Evolutionary conservation across 2,797 vertebrate species (phyloP).

Genomic region (Thaleichthys pacificus): DNA sequence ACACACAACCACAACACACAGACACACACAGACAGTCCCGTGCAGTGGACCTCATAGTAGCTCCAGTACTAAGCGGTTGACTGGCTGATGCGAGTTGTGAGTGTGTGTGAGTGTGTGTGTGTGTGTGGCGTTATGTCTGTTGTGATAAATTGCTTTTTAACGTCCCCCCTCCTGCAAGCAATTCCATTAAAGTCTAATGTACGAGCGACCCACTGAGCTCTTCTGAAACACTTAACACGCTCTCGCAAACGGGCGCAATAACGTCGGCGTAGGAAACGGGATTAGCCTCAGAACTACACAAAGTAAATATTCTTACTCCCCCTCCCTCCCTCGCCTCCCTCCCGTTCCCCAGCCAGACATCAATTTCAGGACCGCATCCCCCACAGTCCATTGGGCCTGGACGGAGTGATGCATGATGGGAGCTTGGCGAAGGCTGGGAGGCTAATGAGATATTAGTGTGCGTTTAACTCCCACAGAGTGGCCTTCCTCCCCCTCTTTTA

Average conservation of each 20-base stretch:
- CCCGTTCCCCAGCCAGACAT: conserved; percentile 23
- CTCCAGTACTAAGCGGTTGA: conserved; percentile 24
- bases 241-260: conserved; percentile 47
- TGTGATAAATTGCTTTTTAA: conserved; percentile 64
- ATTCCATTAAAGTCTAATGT: conserved; percentile 65
- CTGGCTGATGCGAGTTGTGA: conserved; percentile 5
- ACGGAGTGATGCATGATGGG: conserved; percentile 65
- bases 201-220: conserved; percentile 41
- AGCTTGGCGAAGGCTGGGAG: conserved; percentile 70
- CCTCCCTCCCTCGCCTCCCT: neutral
- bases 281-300: conserved; percentile 44
- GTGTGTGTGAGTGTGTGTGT: too few species aligned
- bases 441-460: conserved; percentile 91
- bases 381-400: conserved; percentile 45
- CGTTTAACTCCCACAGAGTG: conserved; percentile 81
- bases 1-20: neutral
- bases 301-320: conserved; percentile 57
- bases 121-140: too few species aligned
- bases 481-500: conserved; percentile 50
- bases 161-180: conserved; percentile 43
- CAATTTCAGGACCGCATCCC: conserved; percentile 39
- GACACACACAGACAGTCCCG: conserved; percentile 22
- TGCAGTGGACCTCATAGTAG: conserved; percentile 39
- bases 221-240: conserved; percentile 60
- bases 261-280: conserved; percentile 26